Base-by-base conservation (phyloP, 2,888 invertebrate genomes). In the Synergus itoensis region DNA sequence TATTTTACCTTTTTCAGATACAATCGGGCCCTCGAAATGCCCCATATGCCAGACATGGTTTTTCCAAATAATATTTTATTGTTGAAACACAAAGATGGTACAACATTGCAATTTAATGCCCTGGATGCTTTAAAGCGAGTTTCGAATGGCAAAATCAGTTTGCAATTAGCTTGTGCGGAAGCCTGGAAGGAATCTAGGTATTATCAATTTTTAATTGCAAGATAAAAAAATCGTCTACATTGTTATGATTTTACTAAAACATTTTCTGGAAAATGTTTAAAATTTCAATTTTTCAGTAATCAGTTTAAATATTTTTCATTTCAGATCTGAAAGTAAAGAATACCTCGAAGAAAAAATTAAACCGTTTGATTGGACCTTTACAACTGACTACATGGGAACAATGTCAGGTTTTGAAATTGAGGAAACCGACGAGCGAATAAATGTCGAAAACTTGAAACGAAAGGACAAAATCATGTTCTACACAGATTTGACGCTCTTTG, bases 31-130 rank as follows among this genome's bases (percentile, higher is more conserved):
- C 92, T 98, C 80, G 93, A 95, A 79, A 94, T 99, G 86, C 98
- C 98, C n/a, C 98, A 98, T 91, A 94, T 98, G 87, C 99, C 99
- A 7, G 99, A 99, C 90, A 99, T 99, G 99, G 97, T 99, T 36
- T 99, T 99, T 93, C 97, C 98, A 28, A 96, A 97, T 87, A 99
- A 99, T 90, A 92, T 95, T 81, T 93, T 99, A 57, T 93, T 93
- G 43, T 90, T 99, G 62, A 92, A 93, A 67, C 97, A 98, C 91
- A 93, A 92, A 78, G 93, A 93, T 90, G 96, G 97, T 79, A 94
- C 95, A 62, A 90, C 90, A 12, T 94, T 99, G 84, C 95, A 96
- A 88, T 99, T 99, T 90, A 96, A 96, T 91, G 96, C 99, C 0
- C 93, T 99, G 81, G 98, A 99, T 93, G 99, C 99, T 0, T 93